Percentiles rank a stretch among this genome's conserved stretches.
These are phyloP conservation scores for Antechinus flavipes DNA, from an alignment of 2,113 vertebrate species.

Conservation along the genomic window DNA sequence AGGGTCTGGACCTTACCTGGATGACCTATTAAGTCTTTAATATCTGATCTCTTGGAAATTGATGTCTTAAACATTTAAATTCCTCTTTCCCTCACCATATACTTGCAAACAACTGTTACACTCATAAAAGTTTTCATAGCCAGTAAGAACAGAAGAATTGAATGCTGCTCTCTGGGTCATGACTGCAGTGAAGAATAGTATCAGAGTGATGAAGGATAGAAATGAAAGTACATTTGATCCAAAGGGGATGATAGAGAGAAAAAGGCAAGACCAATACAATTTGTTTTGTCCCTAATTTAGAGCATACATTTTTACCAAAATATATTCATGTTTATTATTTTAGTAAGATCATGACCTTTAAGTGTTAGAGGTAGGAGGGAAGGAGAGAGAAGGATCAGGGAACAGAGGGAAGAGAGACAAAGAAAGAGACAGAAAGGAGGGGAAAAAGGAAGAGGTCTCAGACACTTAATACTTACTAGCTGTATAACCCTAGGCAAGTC, in stretches of 20 bases:
- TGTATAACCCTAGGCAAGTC: too few species aligned
- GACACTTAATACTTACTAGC: too few species aligned
- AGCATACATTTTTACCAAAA: background rate
- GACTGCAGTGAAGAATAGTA: background rate
- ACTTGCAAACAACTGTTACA: background rate
- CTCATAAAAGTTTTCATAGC: background rate
- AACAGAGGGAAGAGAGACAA: too few species aligned
- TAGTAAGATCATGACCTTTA: background rate
- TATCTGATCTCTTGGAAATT: background rate
- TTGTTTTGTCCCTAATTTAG: conserved; percentile 17
- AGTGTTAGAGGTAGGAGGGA: background rate
- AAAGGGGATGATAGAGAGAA: background rate
- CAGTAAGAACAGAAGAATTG: background rate
- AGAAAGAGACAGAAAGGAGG: too few species aligned
- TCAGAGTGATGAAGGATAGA: background rate
- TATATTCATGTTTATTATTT: background rate
- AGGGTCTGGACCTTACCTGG: background rate
- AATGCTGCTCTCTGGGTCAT: background rate
- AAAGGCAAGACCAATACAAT: background rate
- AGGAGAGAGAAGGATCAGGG: too few species aligned
- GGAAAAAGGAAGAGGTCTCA: too few species aligned
- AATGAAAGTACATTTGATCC: background rate
- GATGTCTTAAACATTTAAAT: background rate
- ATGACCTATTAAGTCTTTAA: background rate
- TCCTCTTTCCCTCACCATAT: background rate